Evolutionary conservation across 2,888 invertebrate genomes (phyloP), one percentile per base, ranked within the genome.

Genomic region (Pyrrhia umbra): DNA sequence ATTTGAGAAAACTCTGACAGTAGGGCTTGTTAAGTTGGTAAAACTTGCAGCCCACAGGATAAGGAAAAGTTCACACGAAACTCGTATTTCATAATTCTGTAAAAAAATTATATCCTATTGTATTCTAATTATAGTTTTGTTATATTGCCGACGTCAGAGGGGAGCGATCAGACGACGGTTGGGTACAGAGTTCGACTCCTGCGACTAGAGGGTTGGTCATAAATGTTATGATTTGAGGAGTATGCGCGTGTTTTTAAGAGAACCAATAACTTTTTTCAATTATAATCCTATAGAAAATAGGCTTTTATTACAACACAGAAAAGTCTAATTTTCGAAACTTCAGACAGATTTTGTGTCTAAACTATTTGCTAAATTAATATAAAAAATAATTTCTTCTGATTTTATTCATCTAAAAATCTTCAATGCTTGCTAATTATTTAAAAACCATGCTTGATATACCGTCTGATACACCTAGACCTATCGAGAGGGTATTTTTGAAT

Each of bases 61-160:
- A n/a, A n/a, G n/a, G n/a, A n/a, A n/a, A n/a, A n/a, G n/a, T n/a
- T n/a, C n/a, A n/a, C n/a, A n/a, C n/a, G n/a, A n/a, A n/a, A n/a
- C n/a, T n/a, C n/a, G 6, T 23, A 23, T 23, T 10, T 27, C 9
- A 27, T 27, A 10, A 40, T 18, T 18, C 9, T 16, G 20, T 30
- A 18, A 15, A 2, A 21, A 30, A 65, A 47, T 65, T 54, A 59
- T 50, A 21, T 13, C 34, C 30, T 10, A 54, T 52, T 65, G 27
- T 55, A 57, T 61, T 71, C 65, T 75, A 76, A 75, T 81, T 78
- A 68, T 81, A 79, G 77, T 73, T 79, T 76, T 70, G 64, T 77
- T 75, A 65, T 75, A 64, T 81, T 70, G 61, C 43, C 54, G 75
- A 45, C 64, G 50, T 43, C 70, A 57, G 71, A 50, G 68, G 61